A percentile compares a stretch with the other conserved stretches of the same genome.
Conservation (phyloP, 1,140 invertebrate species). For the Phenacoccus solenopsis region DNA sequence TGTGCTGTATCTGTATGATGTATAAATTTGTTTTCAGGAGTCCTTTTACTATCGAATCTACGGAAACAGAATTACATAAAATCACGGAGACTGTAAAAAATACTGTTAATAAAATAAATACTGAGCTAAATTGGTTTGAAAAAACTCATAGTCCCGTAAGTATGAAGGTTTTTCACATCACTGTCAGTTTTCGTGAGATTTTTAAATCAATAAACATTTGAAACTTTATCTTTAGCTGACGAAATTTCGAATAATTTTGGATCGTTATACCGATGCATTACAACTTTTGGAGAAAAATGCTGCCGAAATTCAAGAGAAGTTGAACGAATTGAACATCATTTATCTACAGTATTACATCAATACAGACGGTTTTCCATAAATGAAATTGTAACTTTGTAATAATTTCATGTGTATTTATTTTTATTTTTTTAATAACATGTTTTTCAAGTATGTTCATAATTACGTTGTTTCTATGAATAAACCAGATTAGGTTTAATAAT, state of each 20-base stretch:
- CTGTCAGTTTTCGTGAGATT: too few species aligned
- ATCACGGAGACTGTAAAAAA: not conserved
- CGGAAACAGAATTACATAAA: not conserved
- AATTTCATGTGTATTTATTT: too few species aligned
- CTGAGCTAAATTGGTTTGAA: not conserved
- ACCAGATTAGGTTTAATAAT: too few species aligned
- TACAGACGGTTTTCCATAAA: too few species aligned
- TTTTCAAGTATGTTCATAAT: too few species aligned
- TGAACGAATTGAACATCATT: not conserved
- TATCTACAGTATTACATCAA: not conserved
- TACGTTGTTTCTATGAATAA: too few species aligned
- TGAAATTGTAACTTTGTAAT: too few species aligned
- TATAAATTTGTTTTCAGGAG: not conserved
- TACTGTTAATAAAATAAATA: not conserved
- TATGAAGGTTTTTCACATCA: not conserved
- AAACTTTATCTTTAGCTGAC: not conserved
- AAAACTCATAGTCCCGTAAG: not conserved
- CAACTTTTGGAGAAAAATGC: not conserved
- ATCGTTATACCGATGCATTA: constrained; percentile 6
- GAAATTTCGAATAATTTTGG: not conserved
- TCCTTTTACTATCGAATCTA: not conserved
- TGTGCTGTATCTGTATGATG: not conserved
- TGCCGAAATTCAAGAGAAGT: not conserved
- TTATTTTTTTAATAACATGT: too few species aligned
- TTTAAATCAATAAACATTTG: too few species aligned